A percentile compares a stretch with the other conserved stretches of the same genome.
Evolutionary conservation across 2,797 vertebrate genomes (phyloP).

Genomic region (Chelidonichthys spinosus): DNA sequence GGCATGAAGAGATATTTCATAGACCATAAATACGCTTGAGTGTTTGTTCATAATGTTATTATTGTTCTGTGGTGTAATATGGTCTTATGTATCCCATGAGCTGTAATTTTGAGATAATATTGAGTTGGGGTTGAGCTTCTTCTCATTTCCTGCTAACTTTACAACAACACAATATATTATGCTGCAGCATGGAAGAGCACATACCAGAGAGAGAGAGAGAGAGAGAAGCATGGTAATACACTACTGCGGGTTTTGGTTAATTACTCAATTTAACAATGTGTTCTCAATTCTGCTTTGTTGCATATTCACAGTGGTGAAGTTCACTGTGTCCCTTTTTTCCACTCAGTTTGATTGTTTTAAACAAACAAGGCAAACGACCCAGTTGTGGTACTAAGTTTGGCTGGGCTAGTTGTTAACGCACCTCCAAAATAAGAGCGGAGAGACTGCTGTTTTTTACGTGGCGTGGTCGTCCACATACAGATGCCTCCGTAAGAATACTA

Average conservation of each 20-base stretch:
- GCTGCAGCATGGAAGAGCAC: constrained; percentile 33
- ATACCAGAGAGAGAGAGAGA: constrained; percentile 15
- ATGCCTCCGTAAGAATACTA: background rate
- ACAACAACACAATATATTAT: constrained; percentile 28
- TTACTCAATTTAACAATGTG: constrained; percentile 54
- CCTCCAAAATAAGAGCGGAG: constrained; percentile 12
- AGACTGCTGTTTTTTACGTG: constrained; percentile 5
- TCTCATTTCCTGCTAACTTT: constrained; percentile 27
- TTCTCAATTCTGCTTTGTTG: constrained; percentile 53
- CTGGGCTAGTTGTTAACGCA: constrained; percentile 17
- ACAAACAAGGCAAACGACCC: constrained; percentile 37
- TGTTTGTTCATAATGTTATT: constrained; percentile 41
- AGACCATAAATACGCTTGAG: constrained; percentile 23
- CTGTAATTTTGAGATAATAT: constrained; percentile 22
- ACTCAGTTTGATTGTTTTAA: constrained; percentile 46
- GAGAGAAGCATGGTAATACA: constrained; percentile 35
- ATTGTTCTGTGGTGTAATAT: constrained; percentile 43
- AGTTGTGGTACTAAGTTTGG: constrained; percentile 18
- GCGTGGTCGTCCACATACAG: constrained; percentile 9
- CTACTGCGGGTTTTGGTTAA: constrained; percentile 53
- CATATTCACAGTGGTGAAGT: constrained; percentile 27
- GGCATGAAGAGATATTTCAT: constrained; percentile 26
- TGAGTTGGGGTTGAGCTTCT: constrained; percentile 18
- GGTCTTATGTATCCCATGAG: constrained; percentile 23
- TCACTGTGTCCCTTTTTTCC: constrained; percentile 41